Evolutionary conservation across 2,797 vertebrate species (phyloP), one percentile per base, ranked within the genome.

Genomic region (Mus spretus): DNA sequence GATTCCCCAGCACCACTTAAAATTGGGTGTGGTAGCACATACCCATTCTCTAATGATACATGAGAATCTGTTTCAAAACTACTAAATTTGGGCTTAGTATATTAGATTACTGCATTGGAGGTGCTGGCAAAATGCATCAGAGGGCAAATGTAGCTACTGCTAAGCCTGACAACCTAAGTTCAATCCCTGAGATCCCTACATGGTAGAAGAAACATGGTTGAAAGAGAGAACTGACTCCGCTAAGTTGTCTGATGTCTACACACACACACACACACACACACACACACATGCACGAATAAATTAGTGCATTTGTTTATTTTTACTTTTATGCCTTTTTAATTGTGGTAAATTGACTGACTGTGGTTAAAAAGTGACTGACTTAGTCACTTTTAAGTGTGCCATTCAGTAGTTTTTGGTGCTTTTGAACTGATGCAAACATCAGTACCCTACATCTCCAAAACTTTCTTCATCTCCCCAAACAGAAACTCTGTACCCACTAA

Each of bases 61-160:
- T 44, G 53, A 75, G 15, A 88, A 26, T 26, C 50, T 87, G n/a
- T 74, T 40, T 74, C 70, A 75, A 44, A 88, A 59, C 26, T 57
- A 80, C 55, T 37, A 57, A 57, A 80, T 67, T 74, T 74, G 28
- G 70, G 91, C 57, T 93, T 95, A 78, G n/a, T 81, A 14, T 92
- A 65, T 77, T 82, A 22, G 61, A 40, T 61, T 81, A 24, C 53
- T 81, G 34, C 34, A 57, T 57, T 37, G 34, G 79, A 57, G 53
- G 53, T 12, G 53, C 53, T n/a, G 53, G 20, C 34, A 57, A 57
- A 34, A 57, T 81, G 4, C 53, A 12, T 81, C 53, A 57, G 20
- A n/a, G 53, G 34, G 19, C n/a, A 37, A 57, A 81, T 13, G 34
- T 24, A 50, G n/a, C n/a, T 31, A 20, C 85, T 50, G 26, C 70